A percentile compares a stretch with the other conserved stretches of the same genome.
phyloP scores from a whole-genome alignment of 2,888 invertebrate genomes.

The Neoitamus cyanurus region DNA sequence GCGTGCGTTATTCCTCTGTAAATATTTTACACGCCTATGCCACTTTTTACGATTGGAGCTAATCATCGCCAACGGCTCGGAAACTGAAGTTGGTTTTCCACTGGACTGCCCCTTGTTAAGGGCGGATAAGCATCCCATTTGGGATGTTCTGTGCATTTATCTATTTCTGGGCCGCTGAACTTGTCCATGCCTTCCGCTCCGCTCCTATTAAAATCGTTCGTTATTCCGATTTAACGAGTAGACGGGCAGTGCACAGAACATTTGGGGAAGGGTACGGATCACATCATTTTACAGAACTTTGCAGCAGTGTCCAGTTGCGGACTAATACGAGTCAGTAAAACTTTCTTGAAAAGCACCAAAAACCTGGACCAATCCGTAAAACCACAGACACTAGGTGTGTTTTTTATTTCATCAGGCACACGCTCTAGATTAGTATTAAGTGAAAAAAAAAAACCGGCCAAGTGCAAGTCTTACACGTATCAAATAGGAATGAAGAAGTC shows the following conservation, averaged over 20 bases:
- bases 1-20: background rate
- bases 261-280: background rate
- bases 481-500: no score
- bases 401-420: no score
- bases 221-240: background rate
- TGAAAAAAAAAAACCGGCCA: no score
- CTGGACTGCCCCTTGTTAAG: conserved; percentile 32
- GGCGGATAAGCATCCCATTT: conserved; percentile 27
- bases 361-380: background rate
- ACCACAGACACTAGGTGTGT: background rate
- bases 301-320: background rate
- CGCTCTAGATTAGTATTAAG: no score
- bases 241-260: background rate
- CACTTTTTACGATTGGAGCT: conserved; percentile 42
- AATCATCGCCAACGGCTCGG: conserved; percentile 32
- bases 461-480: no score
- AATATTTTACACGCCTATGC: conserved; percentile 21
- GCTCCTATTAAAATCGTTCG: background rate
- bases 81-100: conserved; percentile 29
- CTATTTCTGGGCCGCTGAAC: conserved; percentile 33
- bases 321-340: background rate
- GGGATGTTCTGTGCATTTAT: conserved; percentile 28
- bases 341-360: background rate
- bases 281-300: background rate
- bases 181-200: conserved; percentile 9